phyloP scores from a whole-genome alignment of 2,113 vertebrate species.

The Neopipo cinnamomea region DNA sequence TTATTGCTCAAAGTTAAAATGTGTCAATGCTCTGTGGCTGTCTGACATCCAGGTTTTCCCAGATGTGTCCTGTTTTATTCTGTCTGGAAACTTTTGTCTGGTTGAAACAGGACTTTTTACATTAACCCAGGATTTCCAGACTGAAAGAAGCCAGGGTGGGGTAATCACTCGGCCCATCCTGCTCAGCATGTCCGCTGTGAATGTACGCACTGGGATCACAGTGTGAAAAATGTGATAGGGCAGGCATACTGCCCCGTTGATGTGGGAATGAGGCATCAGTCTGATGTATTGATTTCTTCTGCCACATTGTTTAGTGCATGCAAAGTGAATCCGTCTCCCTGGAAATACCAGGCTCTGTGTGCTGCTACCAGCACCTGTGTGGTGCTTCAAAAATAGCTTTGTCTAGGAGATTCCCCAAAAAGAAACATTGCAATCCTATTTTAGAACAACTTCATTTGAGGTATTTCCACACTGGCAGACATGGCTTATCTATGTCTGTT shows the following conservation, averaged over 20 bases:
- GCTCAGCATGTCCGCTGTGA: not conserved
- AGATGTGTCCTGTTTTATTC: not conserved
- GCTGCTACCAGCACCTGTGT: not conserved
- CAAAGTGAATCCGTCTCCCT: not conserved
- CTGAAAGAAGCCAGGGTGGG: not conserved
- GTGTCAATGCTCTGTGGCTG: not conserved
- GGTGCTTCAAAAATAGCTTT: not conserved
- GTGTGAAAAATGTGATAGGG: not conserved
- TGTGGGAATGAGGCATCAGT: not conserved
- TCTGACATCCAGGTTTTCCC: not conserved
- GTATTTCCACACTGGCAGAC: not conserved
- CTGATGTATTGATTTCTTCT: not conserved
- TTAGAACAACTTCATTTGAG: not conserved
- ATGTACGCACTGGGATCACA: not conserved
- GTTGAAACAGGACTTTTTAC: not conserved
- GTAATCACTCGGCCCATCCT: not conserved
- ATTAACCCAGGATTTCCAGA: constrained; percentile 1
- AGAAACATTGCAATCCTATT: not conserved
- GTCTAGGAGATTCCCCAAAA: not conserved
- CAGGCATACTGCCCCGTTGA: not conserved
- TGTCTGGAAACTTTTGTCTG: not conserved
- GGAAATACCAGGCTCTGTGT: not conserved
- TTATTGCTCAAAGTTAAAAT: not conserved
- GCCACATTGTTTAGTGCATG: not conserved
- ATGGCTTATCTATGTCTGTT: not conserved